These are phyloP conservation scores for Camptogramma bilineatum DNA, from an alignment of 2,888 invertebrate species.

Conservation along the genomic window DNA sequence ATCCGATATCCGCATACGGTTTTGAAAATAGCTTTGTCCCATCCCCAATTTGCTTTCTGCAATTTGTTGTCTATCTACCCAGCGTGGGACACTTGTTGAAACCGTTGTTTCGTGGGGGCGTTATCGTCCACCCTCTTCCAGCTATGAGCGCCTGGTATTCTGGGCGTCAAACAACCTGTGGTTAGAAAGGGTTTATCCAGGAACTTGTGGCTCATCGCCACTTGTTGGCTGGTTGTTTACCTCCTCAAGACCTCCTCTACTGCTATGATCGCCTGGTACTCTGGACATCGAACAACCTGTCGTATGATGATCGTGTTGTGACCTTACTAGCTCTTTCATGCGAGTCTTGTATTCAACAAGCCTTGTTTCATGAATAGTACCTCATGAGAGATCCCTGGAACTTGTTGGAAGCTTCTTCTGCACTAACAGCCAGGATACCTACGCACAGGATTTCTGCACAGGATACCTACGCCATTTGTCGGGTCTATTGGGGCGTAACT, in stretches of 20 bases:
- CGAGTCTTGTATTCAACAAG: too few species aligned
- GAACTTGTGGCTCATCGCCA: not conserved
- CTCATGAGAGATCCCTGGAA: not conserved
- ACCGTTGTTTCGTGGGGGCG: not conserved
- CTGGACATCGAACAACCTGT: conserved; percentile 1
- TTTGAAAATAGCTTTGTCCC: not conserved
- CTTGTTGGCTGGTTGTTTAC: not conserved
- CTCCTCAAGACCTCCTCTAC: not conserved
- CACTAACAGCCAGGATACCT: too few species aligned
- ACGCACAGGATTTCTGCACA: too few species aligned
- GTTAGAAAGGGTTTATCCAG: too few species aligned
- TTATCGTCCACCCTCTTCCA: not conserved
- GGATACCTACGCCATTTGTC: not conserved
- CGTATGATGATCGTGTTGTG: not conserved
- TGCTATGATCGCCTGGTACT: conserved; percentile 11
- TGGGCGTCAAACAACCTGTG: conserved; percentile 17
- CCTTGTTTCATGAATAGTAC: too few species aligned
- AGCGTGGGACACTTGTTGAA: not conserved
- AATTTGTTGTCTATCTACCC: conserved; percentile 3
- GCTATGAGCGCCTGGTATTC: conserved; percentile 19
- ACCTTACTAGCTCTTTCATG: too few species aligned
- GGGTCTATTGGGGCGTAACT: not conserved
- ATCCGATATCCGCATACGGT: not conserved
- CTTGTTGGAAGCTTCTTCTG: not conserved
- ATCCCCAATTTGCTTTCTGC: conserved; percentile 6